phyloP scores from a whole-genome alignment of 1,140 invertebrate genomes.

The Metopolophium dirhodum region DNA sequence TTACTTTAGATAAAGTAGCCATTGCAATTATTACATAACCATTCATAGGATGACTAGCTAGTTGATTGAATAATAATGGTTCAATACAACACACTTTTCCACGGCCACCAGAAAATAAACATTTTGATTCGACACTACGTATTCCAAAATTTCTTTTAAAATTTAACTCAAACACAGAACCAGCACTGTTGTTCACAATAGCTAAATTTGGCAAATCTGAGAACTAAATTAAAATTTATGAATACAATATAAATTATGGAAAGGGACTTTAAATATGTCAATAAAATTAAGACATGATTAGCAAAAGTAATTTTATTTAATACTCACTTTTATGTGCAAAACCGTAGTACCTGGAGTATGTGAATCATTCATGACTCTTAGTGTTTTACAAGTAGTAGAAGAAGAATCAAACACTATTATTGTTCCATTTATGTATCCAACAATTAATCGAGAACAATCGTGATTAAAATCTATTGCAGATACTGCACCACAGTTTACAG shows the following conservation, averaged over 20 bases:
- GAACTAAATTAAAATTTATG: conserved; percentile 66
- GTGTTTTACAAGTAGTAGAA: conserved; percentile 75
- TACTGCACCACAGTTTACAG: conserved; percentile 76
- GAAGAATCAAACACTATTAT: conserved; percentile 78
- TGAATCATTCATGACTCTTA: conserved; percentile 73
- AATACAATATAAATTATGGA: background rate
- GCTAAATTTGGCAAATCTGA: conserved; percentile 79
- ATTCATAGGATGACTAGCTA: conserved; percentile 75
- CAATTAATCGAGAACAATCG: conserved; percentile 83
- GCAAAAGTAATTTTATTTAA: conserved; percentile 6
- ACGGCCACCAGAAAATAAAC: conserved; percentile 90
- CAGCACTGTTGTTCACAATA: conserved; percentile 91
- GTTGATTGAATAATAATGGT: conserved; percentile 76
- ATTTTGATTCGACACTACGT: conserved; percentile 84
- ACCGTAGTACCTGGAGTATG: conserved; percentile 71
- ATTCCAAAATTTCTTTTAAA: conserved; percentile 90
- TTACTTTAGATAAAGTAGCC: conserved; percentile 88
- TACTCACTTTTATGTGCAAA: conserved; percentile 80
- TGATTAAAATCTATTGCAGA: conserved; percentile 81
- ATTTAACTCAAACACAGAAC: conserved; percentile 95
- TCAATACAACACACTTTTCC: conserved; percentile 93
- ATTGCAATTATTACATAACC: conserved; percentile 85
- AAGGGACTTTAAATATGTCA: background rate
- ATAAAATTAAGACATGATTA: background rate
- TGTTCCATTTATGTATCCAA: conserved; percentile 86